phyloP scores from a whole-genome alignment of 1,140 invertebrate genomes.

The Drosophila lacteicornis region DNA sequence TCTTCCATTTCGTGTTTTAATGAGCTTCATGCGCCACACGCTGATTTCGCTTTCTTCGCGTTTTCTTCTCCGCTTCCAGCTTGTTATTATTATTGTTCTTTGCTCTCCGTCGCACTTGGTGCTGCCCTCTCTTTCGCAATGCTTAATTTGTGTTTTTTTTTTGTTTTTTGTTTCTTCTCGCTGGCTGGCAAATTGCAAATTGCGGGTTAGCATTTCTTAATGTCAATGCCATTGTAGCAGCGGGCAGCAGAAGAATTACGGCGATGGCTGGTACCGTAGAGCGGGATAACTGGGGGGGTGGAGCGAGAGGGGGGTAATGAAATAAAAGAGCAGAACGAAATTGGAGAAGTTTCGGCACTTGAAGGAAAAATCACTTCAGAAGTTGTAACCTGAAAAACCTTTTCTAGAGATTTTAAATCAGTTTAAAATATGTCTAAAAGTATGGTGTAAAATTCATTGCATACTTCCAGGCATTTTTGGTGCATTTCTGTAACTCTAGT shows the following conservation, averaged over 20 bases:
- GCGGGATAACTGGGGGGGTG: not conserved
- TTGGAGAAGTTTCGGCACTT: slow-evolving; percentile 29
- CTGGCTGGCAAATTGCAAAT: slow-evolving; percentile 55
- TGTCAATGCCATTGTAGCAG: slow-evolving; percentile 56
- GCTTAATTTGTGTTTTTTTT: slow-evolving; percentile 14
- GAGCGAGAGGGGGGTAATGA: not conserved
- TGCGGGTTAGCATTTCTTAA: slow-evolving; percentile 67
- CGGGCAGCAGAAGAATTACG: slow-evolving; percentile 19
- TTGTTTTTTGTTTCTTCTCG: slow-evolving; percentile 1
- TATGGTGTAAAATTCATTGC: not conserved
- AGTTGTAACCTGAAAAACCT: too few species aligned
- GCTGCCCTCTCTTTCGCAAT: slow-evolving; percentile 8
- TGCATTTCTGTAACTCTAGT: too few species aligned
- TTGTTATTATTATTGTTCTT: slow-evolving; percentile 62
- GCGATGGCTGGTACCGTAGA: not conserved
- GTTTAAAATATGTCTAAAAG: not conserved
- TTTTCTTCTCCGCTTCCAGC: slow-evolving; percentile 23
- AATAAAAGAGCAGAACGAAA: slow-evolving; percentile 36
- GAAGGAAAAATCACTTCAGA: not conserved
- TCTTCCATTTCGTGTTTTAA: slow-evolving; percentile 63
- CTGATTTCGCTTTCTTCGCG: slow-evolving; percentile 61
- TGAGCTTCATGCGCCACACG: slow-evolving; percentile 66
- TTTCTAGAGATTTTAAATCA: not conserved
- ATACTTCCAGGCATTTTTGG: not conserved
- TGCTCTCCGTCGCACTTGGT: slow-evolving; percentile 4